Evolutionary conservation across 1,140 invertebrate genomes (phyloP).

Genomic region (Brachionus sp.): DNA sequence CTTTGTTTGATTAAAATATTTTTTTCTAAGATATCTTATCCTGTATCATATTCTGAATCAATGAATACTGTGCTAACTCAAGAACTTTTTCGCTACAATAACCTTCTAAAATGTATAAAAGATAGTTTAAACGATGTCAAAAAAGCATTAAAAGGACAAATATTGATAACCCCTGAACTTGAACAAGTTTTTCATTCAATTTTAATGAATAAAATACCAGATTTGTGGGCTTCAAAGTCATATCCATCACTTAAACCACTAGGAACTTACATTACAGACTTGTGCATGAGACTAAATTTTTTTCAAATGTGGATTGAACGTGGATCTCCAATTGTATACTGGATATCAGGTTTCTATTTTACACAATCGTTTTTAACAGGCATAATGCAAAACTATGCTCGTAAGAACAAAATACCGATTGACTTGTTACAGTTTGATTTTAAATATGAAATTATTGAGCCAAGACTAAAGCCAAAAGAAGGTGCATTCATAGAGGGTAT

Average conservation of each 20-base stretch:
- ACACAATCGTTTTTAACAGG: slow-evolving; percentile 61
- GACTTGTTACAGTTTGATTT: slow-evolving; percentile 59
- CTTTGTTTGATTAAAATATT: slow-evolving; percentile 51
- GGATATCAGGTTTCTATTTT: slow-evolving; percentile 59
- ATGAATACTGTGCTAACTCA: slow-evolving; percentile 89
- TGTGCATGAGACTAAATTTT: slow-evolving; percentile 52
- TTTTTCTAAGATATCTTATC: neutral
- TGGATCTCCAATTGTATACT: slow-evolving; percentile 51
- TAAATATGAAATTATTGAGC: slow-evolving; percentile 49
- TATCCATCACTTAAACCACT: slow-evolving; percentile 61
- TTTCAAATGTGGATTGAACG: neutral
- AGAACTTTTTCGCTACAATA: slow-evolving; percentile 83
- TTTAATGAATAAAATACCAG: slow-evolving; percentile 73
- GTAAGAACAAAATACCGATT: slow-evolving; percentile 61
- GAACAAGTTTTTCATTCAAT: slow-evolving; percentile 82
- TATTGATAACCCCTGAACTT: slow-evolving; percentile 79
- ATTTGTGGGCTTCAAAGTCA: slow-evolving; percentile 60
- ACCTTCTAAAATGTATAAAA: slow-evolving; percentile 69
- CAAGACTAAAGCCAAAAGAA: slow-evolving; percentile 52
- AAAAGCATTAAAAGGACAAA: slow-evolving; percentile 74
- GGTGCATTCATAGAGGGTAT: slow-evolving; percentile 61
- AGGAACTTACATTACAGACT: slow-evolving; percentile 59
- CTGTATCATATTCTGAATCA: slow-evolving; percentile 25
- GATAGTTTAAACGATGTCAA: slow-evolving; percentile 70
- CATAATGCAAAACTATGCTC: slow-evolving; percentile 49